Evolutionary conservation across 2,797 vertebrate genomes (phyloP), one percentile per base, ranked within the genome.

Genomic region (Poeciliopsis turneri): DNA sequence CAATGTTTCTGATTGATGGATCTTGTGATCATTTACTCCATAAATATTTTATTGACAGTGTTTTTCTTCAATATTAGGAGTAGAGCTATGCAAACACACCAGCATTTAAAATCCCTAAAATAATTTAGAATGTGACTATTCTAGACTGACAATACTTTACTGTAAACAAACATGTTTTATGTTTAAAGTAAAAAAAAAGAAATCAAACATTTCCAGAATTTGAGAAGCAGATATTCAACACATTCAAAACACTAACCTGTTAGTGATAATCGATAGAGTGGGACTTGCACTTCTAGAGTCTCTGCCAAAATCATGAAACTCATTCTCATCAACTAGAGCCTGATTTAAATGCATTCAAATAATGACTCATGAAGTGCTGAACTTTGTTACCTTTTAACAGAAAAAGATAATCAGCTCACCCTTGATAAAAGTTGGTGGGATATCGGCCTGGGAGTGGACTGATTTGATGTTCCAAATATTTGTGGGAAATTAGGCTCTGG

Each of bases 201-300:
- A 64, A 7, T 61, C 2, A 61, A 25, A 68, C 20, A 66, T 39
- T 68, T 25, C 28, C 57, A 30, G 61, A 10, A 36, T 64, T 66
- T 66, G 61, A 20, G 61, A 66, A 66, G 33, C 4, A 68, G 4
- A 39, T 33, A 39, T 23, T 45, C 15, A 16, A 5, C 0, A 33
- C 25, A 10, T 18, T 43, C 5, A 69, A 25, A 33, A 25, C 6
- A 76, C 94, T 72, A 66, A 97, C 97, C 78, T 69, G 61, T 94
- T 93, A 73, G 93, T 96, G 80, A 80, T 33, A 1, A 89, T 1
- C 0, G 95, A 96, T 0, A 68, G 83, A 12, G 92, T 94, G 0
- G 83, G 93, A 82, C 88, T 95, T 0, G 76, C 80, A 73, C 88
- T 81, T 13, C 15, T 84, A 0, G 93, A 95, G 61, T 90, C 86